Base-by-base conservation (phyloP, 2,113 vertebrate species). In the Brachionichthys hirsutus region DNA sequence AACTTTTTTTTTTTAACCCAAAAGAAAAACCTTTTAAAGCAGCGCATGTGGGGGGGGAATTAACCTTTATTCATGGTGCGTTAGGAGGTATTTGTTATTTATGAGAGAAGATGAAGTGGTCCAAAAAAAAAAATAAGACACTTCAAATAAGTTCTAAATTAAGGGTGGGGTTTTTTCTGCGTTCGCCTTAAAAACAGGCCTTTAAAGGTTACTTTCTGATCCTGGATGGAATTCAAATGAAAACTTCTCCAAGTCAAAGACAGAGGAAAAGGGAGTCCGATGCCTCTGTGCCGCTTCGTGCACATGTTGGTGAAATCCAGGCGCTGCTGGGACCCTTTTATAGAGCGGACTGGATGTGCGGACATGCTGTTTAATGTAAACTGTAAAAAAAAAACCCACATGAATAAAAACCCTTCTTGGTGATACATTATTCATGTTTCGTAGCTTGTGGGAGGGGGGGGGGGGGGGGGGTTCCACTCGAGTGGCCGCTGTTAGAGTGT, bases 341-440 rank as follows among this genome's bases (percentile, higher is more conserved):
- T 30, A 30, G 3, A 10, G 8, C 56, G 6, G 45, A 56, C 9
- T 20, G 44, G 47, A 47, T 62, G 54, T 45, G 64, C 48, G 19
- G 51, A 71, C 62, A 80, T 19, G 53, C 66, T 54, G 47, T 47
- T 73, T 76, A 66, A 62, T 76, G 80, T 43, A 67, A 74, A 59
- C 42, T 62, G 49, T 12, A 0, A 6, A 50, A 75, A 71, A 67
- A 54, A 62, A 43, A 18, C n/a, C 36, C 6, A 73, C 54, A 77
- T 75, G 60, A 79, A 85, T 75, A 82, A 80, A 78, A 84, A 55
- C 20, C 47, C 49, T 24, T 59, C 71, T 48, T 12, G 69, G 56
- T 54, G 60, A 71, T 90, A 54, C 77, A 90, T 89, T 82, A 91
- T 90, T 89, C 83, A 90, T 81, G 49, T 55, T 67, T 65, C 80